Evolutionary conservation across 2,888 invertebrate species (phyloP).

Genomic region (Allolobophora icterica): DNA sequence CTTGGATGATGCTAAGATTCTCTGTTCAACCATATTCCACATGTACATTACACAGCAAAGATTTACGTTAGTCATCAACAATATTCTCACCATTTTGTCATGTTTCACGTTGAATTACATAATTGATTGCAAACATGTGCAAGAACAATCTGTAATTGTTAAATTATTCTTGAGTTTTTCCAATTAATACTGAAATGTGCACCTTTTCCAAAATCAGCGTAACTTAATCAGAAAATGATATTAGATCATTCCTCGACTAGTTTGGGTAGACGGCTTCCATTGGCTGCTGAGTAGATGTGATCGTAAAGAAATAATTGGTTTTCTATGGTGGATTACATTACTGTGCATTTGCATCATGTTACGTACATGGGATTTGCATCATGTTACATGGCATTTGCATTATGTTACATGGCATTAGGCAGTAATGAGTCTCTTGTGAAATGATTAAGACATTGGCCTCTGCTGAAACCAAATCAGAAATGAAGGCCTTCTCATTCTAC

Average conservation of each 20-base stretch:
- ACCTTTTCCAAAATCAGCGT: not conserved
- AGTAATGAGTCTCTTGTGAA: not conserved
- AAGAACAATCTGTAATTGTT: not conserved
- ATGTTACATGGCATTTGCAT: not conserved
- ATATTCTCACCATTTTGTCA: not conserved
- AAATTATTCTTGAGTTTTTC: not conserved
- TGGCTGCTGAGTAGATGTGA: not conserved
- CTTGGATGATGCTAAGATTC: not conserved
- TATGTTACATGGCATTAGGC: not conserved
- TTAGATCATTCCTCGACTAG: not conserved
- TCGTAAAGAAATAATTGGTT: too few relatives aligned
- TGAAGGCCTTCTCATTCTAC: not conserved
- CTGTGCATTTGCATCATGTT: not conserved
- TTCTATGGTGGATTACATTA: not conserved
- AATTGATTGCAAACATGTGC: not conserved
- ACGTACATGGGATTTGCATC: too few relatives aligned
- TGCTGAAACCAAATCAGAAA: not conserved
- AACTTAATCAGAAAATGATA: not conserved
- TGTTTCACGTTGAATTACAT: not conserved
- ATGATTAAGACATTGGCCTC: constrained; percentile 8
- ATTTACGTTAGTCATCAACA: not conserved
- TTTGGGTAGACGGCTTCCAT: not conserved
- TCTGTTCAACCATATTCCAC: not conserved
- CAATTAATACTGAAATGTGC: not conserved
- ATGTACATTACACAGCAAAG: not conserved